phyloP scores from a whole-genome alignment of 2,888 invertebrate genomes.

The Conomelus anceps region DNA sequence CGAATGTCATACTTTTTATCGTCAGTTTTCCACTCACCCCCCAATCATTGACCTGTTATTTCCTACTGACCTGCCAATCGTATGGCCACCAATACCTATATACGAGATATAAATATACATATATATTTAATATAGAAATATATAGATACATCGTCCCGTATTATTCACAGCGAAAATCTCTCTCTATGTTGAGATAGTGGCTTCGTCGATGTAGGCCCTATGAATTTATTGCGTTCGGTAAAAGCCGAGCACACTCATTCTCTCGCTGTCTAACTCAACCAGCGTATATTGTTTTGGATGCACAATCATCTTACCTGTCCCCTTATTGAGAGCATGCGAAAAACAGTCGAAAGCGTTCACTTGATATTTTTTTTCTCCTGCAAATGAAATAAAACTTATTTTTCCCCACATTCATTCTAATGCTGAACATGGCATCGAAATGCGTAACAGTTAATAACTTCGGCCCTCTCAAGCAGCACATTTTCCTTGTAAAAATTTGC shows the following conservation, averaged over 20 bases:
- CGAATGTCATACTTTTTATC: background rate
- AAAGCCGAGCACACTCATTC: background rate
- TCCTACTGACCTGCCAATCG: background rate
- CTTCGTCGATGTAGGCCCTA: too few relatives aligned
- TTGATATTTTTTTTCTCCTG: background rate
- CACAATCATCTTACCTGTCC: background rate
- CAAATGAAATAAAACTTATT: background rate
- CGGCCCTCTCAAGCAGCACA: background rate
- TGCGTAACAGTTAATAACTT: background rate
- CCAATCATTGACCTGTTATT: background rate
- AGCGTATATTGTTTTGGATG: background rate
- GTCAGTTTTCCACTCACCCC: background rate
- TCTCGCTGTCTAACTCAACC: background rate
- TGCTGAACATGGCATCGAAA: background rate
- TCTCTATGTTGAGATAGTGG: background rate
- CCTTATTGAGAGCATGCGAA: background rate
- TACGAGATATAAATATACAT: background rate
- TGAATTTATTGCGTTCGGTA: background rate
- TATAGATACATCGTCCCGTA: background rate
- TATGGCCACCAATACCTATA: background rate
- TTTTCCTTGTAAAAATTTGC: too few relatives aligned
- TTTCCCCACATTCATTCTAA: background rate
- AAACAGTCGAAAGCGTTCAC: background rate
- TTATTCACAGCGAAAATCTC: background rate
- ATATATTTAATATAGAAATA: too few relatives aligned